Base-by-base conservation (phyloP, 1,140 invertebrate genomes). In the Anastatus disparis region DNA sequence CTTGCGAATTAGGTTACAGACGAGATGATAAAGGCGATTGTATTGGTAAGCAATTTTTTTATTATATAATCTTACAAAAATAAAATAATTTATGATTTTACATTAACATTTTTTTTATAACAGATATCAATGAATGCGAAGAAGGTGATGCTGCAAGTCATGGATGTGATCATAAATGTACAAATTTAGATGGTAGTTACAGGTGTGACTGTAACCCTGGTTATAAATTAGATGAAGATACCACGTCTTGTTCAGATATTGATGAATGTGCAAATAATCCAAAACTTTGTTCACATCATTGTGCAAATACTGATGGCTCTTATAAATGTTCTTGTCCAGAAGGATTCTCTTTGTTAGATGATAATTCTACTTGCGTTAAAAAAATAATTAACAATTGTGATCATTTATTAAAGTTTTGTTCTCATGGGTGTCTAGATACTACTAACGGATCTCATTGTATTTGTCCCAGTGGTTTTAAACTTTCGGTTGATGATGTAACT, bases 121-220 rank as follows among this genome's bases (percentile, higher is more conserved):
- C 74, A 91, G 94, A 95, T 86, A 89, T 94, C 24, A 87, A 95
- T 72, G 93, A 95, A 81, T 95, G 94, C 79, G 81, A 85, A 17
- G 89, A 90, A 53, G 84, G 89, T 7, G 87, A 89, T 74, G 87
- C 90, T 61, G 87, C 86, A 12, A 78, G 81, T 12, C 89, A 89
- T 40, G 86, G 85, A 1, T 91, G 90, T 65, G 87, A 86, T 31
- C 85, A 90, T 52, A 79, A 88, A 2, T 95, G 94, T 77, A 81
- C 91, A 0, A 95, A 95, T 79, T 89, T 91, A 38, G 85, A 88
- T 2, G 94, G 93, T 1, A 89, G 91, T 46, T 94, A 93, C 74
- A 88, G 89, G 59, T 95, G 94, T 76, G 83, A 83, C 61, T 88
- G 89, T 78, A 87, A 86, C 24, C 13, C 55, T 4, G 87, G 87